These are phyloP conservation scores for Tretioscincus oriximinensis DNA, from an alignment of 2,113 vertebrate genomes.

Conservation along the genomic window DNA sequence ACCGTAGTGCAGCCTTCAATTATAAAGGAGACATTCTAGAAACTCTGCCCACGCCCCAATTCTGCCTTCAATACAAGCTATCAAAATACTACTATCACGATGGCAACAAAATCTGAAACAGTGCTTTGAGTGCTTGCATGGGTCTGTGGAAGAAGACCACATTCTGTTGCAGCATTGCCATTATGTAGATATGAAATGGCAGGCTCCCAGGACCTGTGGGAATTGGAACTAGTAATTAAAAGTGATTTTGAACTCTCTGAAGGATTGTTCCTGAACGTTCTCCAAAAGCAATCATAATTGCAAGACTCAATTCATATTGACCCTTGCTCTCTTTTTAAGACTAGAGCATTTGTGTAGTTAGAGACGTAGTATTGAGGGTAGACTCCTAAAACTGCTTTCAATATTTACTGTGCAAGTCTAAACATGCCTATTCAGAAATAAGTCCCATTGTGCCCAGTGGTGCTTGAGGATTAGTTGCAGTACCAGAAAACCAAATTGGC, in stretches of 20 bases:
- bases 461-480: not conserved
- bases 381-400: not conserved
- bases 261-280: not conserved
- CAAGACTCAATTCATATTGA: not conserved
- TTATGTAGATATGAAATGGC: too few relatives aligned
- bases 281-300: not conserved
- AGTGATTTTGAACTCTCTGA: not conserved
- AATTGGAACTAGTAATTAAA: not conserved
- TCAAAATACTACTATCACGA: not conserved
- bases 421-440: too few relatives aligned
- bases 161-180: not conserved
- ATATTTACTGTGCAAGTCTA: not conserved
- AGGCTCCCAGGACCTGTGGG: not conserved
- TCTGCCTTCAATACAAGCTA: not conserved
- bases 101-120: not conserved
- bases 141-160: not conserved
- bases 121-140: not conserved
- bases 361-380: not conserved
- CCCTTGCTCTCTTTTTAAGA: not conserved
- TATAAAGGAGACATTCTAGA: not conserved
- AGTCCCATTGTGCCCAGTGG: too few relatives aligned
- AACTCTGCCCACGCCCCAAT: too few relatives aligned
- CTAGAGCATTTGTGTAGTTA: not conserved
- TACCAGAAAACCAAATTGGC: not conserved
- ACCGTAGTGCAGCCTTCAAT: not conserved